Evolutionary conservation across 2,797 vertebrate species (phyloP).

Genomic region (Pseudotriccus pelzelni): DNA sequence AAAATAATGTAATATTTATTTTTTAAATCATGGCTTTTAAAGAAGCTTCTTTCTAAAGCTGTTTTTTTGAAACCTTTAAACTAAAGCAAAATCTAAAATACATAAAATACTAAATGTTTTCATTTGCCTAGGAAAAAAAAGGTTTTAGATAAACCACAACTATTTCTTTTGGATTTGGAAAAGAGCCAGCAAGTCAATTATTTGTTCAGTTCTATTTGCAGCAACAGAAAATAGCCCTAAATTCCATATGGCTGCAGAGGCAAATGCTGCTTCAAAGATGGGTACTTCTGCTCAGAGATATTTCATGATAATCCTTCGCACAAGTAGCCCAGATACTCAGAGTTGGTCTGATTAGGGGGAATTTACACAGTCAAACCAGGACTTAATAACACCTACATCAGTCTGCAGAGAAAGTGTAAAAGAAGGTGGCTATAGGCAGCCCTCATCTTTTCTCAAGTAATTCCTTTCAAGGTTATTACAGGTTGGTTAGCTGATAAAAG

Average conservation of each 20-base stretch:
- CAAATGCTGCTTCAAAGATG: background rate
- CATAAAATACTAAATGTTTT: background rate
- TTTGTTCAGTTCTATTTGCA: background rate
- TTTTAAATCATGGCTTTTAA: background rate
- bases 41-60: background rate
- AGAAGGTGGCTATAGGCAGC: background rate
- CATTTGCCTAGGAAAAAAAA: background rate
- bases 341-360: background rate
- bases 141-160: background rate
- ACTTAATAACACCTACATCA: background rate
- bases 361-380: background rate
- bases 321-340: background rate
- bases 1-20: background rate
- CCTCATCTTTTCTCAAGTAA: background rate
- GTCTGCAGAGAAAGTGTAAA: background rate
- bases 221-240: background rate
- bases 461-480: background rate
- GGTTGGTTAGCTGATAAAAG: background rate
- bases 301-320: background rate
- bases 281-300: background rate
- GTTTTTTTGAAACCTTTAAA: background rate
- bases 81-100: background rate
- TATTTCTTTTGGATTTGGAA: background rate
- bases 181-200: slow-evolving; percentile 16
- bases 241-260: background rate